These are phyloP conservation scores for Hirtodrosophila alboralis DNA, from an alignment of 2,888 invertebrate genomes.

Conservation along the genomic window DNA sequence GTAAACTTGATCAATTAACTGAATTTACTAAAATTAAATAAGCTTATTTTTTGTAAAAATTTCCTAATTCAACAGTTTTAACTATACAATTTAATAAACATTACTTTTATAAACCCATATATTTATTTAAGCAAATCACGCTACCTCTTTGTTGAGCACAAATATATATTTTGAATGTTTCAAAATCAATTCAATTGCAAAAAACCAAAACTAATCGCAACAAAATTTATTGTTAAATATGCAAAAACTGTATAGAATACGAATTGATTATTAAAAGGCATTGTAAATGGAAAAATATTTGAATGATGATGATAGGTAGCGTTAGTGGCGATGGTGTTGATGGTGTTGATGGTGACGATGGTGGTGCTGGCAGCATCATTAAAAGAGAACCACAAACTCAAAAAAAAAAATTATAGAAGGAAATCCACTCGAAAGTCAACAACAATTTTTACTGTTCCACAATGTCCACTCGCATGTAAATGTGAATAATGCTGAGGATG, in stretches of 20 bases:
- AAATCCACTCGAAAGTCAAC: slow-evolving; percentile 20
- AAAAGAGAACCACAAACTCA: slow-evolving; percentile 31
- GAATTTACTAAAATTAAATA: no score
- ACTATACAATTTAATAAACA: no score
- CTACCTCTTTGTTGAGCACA: no score
- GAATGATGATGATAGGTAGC: not conserved
- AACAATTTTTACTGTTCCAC: slow-evolving; percentile 50
- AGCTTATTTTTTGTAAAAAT: no score
- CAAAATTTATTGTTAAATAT: slow-evolving; percentile 51
- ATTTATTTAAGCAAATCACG: no score
- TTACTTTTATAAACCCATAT: no score
- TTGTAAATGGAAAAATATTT: not conserved
- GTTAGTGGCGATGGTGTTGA: slow-evolving; percentile 7
- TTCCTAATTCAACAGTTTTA: no score
- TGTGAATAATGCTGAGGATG: no score
- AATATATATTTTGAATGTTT: slow-evolving; percentile 1
- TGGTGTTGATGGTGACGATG: no score
- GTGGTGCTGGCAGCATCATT: slow-evolving; percentile 9
- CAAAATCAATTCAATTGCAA: slow-evolving; percentile 51
- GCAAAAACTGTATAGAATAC: slow-evolving; percentile 48
- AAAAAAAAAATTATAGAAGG: slow-evolving; percentile 30
- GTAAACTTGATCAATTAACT: no score
- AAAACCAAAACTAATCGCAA: slow-evolving; percentile 57
- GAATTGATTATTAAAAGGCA: not conserved
- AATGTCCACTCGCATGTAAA: slow-evolving; percentile 50